Base-by-base conservation (phyloP, 2,888 invertebrate genomes). In the Nephrotoma guestfalica region DNA sequence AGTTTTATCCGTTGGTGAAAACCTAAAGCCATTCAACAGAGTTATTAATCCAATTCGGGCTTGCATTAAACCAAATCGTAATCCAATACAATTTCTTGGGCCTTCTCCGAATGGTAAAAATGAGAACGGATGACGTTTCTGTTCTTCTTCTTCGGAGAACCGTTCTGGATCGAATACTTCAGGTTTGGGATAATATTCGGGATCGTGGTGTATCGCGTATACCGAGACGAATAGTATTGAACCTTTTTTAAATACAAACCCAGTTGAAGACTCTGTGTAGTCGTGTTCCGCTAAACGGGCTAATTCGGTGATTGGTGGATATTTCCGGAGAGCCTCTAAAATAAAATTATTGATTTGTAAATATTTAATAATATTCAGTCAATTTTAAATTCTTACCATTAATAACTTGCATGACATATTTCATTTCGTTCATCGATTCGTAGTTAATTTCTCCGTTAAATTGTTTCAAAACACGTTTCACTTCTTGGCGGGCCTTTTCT, bases 161-260 rank as follows among this genome's bases (percentile, higher is more conserved):
- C 94, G 91, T 40, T 94, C 93, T 0, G 94, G 94, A 86, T 93
- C 92, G 87, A 94, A 95, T 47, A 91, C 91, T 1, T 93, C 92
- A 0, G 95, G 95, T 7, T 95, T 92, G 0, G 93, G 93, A 88
- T 93, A 94, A 88, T 93, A 91, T 2, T 93, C 92, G 0, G 93
- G 92, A 89, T 94, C 94, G 89, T 93, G 93, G 88, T 94, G 94
- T 88, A 94, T 93, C 40, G 93, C 93, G 88, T 93, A 92, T 6
- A 92, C 91, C 9, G 94, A 93, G 83, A 94, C 92, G 18, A 93
- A 91, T 3, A 94, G 89, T n/a, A 91, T 88, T 0, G 92, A 92
- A 0, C 92, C 93, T 86, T 93, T 91, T 87, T 93, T 92, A 85
- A 93, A 92, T 0, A 91, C 89, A 86, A 92, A 89, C 6, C 92